Conservation (phyloP, 2,797 vertebrate species). For the Malurus leucopterus region DNA sequence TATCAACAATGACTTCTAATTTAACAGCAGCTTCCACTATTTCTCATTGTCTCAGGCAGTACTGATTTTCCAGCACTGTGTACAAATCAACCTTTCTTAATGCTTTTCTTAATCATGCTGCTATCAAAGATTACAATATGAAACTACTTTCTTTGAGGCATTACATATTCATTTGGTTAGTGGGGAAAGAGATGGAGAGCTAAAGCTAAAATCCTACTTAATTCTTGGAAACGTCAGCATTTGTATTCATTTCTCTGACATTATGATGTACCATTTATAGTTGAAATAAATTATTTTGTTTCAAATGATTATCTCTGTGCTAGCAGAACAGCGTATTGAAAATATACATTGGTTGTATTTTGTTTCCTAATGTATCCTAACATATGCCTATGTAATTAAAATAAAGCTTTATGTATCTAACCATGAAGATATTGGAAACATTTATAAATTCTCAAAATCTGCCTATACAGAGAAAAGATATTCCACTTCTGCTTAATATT, state of each 20-base stretch:
- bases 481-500: neutral
- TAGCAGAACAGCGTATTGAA: neutral
- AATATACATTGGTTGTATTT: neutral
- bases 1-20: neutral
- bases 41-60: neutral
- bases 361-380: neutral
- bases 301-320: neutral
- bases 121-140: slow-evolving; percentile 6
- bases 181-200: neutral
- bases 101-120: neutral
- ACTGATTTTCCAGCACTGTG: neutral
- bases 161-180: neutral
- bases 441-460: neutral
- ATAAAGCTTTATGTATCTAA: neutral
- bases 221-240: neutral
- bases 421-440: neutral
- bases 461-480: neutral
- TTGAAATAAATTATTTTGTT: neutral
- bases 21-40: neutral
- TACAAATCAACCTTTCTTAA: neutral
- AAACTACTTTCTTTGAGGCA: neutral
- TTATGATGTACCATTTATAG: neutral
- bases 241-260: slow-evolving; percentile 12
- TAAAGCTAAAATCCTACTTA: slow-evolving; percentile 33
- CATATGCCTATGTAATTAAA: neutral